Percentiles rank a stretch among this genome's conserved stretches.
These are phyloP conservation scores for Chelonus insularis DNA, from an alignment of 1,140 invertebrate genomes.

Conservation along the genomic window DNA sequence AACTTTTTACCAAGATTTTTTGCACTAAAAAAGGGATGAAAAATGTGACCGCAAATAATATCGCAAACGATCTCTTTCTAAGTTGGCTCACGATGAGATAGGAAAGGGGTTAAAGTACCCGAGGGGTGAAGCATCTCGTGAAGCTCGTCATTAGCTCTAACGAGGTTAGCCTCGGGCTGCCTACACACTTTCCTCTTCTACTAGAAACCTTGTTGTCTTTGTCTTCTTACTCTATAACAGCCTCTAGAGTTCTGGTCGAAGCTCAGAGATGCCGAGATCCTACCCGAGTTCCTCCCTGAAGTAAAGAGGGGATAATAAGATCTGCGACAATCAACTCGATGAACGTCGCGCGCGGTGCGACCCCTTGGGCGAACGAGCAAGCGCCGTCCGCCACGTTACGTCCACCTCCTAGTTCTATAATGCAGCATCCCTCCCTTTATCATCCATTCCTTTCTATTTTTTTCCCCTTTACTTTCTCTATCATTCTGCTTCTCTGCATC, in stretches of 20 bases:
- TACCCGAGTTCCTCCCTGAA: slow-evolving; percentile 24
- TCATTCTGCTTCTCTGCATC: background rate
- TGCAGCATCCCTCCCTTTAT: slow-evolving; percentile 16
- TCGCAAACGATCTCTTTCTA: slow-evolving; percentile 18
- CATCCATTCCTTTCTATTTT: slow-evolving; percentile 18
- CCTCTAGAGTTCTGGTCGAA: background rate
- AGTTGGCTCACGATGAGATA: slow-evolving; percentile 19
- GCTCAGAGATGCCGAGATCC: background rate
- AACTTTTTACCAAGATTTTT: background rate
- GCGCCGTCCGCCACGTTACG: slow-evolving; percentile 51
- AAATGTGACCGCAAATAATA: slow-evolving; percentile 23
- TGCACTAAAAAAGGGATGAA: slow-evolving; percentile 11
- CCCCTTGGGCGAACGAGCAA: slow-evolving; percentile 46
- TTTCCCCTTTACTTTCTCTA: slow-evolving; percentile 29
- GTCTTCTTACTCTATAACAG: slow-evolving; percentile 27
- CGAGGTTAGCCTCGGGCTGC: slow-evolving; percentile 53
- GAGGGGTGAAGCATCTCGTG: slow-evolving; percentile 33
- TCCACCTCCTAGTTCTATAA: slow-evolving; percentile 37
- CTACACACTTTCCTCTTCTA: slow-evolving; percentile 33
- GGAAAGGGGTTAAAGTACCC: slow-evolving; percentile 1
- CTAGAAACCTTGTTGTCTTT: slow-evolving; percentile 35
- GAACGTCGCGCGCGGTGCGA: slow-evolving; percentile 29
- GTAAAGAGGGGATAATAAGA: slow-evolving; percentile 57
- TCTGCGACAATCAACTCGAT: slow-evolving; percentile 57
- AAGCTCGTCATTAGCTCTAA: slow-evolving; percentile 55